Evolutionary conservation across 2,797 vertebrate genomes (phyloP), one percentile per base, ranked within the genome.

Genomic region (Numenius phaeopus): DNA sequence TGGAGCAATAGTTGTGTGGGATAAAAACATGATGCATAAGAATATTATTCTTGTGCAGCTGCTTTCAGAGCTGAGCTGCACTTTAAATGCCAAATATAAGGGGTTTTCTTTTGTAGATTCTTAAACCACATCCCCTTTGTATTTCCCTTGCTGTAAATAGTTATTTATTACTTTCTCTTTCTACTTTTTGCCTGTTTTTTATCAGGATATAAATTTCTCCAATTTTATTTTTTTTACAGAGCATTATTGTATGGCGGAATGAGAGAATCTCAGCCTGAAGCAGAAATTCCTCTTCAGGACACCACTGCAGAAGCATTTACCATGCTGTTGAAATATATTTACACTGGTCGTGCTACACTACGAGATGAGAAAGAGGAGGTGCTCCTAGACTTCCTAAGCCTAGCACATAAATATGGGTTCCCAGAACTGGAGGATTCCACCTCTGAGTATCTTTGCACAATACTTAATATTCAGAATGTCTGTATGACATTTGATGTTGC

Each of bases 401-500:
- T 99, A 90, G 99, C 99, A 57, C 99, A 99, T 97, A 99, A 99
- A 95, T 99, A 99, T 1, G 99, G 99, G 75, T 99, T 99, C 90
- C 99, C 99, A 92, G 99, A 99, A 59, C 98, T 99, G 92, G 99
- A 99, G 87, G 99, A 99, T 97, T 99, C 99, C 61, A 99, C 99
- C 0, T 99, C 99, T 1, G 99, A 99, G 87, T 99, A 99, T 97
- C 99, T 99, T 76, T 99, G 99, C 95, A 99, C 99, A 92, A 98
- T 99, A 92, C 99, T 99, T 88, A 99, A 99, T 97, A 99, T 99
- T 83, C 99, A 99, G 98, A 99, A 99, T 32, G 99, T 99, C 96
- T 99, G 99, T 95, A 98, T 99, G 98, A 99, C 99, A 30, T 99
- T 99, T 52, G 99, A 99, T 20, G 99, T 99, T 97, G 99, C 99